A percentile compares a stretch with the other conserved stretches of the same genome.
phyloP scores from a whole-genome alignment of 2,888 invertebrate genomes.

The Eudemis profundana region DNA sequence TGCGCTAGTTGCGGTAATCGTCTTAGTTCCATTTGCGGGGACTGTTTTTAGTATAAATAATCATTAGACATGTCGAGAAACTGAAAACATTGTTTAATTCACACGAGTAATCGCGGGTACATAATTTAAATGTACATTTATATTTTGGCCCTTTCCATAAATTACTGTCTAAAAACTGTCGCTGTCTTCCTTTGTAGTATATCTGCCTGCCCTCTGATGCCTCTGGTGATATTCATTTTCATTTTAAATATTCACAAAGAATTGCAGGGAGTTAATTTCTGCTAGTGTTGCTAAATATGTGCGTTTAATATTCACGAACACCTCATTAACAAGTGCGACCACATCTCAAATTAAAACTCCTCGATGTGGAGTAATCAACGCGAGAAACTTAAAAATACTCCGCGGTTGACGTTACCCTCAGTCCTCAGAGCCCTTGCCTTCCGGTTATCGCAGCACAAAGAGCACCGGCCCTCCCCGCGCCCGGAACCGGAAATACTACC shows the following conservation, averaged over 20 bases:
- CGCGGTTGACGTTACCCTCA: constrained; percentile 82
- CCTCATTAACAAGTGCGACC: constrained; percentile 36
- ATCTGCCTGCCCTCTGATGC: too few relatives aligned
- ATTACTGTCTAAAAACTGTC: too few relatives aligned
- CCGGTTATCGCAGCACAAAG: constrained; percentile 85
- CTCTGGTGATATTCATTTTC: too few relatives aligned
- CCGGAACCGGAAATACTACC: constrained; percentile 83
- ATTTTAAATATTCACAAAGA: too few relatives aligned
- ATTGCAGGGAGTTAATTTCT: too few relatives aligned
- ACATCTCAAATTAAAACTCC: constrained; percentile 53
- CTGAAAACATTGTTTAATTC: too few relatives aligned
- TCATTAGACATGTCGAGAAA: too few relatives aligned
- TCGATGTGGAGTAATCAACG: constrained; percentile 69
- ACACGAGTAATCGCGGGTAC: too few relatives aligned
- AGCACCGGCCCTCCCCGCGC: constrained; percentile 64
- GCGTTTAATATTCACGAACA: constrained; percentile 10
- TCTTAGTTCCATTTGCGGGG: constrained; percentile 25
- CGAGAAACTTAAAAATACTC: constrained; percentile 81
- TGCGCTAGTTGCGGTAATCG: constrained; percentile 59
- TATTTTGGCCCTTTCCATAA: too few relatives aligned
- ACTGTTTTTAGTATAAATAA: neutral
- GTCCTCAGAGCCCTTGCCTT: constrained; percentile 81
- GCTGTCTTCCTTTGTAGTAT: too few relatives aligned
- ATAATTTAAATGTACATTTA: too few relatives aligned
- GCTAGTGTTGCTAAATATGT: too few relatives aligned